Evolutionary conservation across 2,113 vertebrate species (phyloP), one percentile per base, ranked within the genome.

Genomic region (Penelope pileata): DNA sequence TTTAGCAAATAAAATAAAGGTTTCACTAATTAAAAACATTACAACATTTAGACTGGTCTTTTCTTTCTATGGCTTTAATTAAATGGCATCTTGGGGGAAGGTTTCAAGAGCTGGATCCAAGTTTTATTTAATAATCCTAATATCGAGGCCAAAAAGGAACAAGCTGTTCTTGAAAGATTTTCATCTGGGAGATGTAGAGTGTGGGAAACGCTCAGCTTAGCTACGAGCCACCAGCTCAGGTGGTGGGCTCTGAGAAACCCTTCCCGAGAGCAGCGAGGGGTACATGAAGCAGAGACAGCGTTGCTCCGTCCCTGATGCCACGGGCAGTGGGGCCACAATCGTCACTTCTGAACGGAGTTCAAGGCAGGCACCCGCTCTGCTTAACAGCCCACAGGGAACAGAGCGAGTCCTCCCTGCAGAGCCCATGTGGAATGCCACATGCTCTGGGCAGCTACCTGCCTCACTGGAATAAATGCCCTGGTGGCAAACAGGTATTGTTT

Each of bases 21-120:
- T 83, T 96, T 94, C 64, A 19, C 82, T 96, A 93, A 96, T 96
- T 95, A 93, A 96, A 97, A 96, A 70, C 21, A 34, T 68, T 96
- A 64, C 88, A 94, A 78, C 79, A 45, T 91, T 95, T 93, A 82
- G 67, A 75, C 85, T 86, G 50, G 63, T 91, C 79, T 96, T 93
- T 94, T 90, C 85, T 90, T 95, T 83, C n/a, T 56, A 70, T 51
- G 72, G 51, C 68, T 95, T 91, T 95, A 94, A 94, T 97, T 95
- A 95, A 97, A 93, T 86, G 47, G n/a, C 91, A 83, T 95, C 86
- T 94, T 91, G 93, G 79, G 91, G 76, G 34, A 93, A 86, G 74
- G 10, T 76, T 95, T 85, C 0, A 0, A 93, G 85, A 93, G 60
- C 85, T 75, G 83, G 18, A 90, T 90, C 87, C 79, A 86, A 86